Conservation (phyloP, 2,888 invertebrate species). For the Steinernema hermaphroditum region DNA sequence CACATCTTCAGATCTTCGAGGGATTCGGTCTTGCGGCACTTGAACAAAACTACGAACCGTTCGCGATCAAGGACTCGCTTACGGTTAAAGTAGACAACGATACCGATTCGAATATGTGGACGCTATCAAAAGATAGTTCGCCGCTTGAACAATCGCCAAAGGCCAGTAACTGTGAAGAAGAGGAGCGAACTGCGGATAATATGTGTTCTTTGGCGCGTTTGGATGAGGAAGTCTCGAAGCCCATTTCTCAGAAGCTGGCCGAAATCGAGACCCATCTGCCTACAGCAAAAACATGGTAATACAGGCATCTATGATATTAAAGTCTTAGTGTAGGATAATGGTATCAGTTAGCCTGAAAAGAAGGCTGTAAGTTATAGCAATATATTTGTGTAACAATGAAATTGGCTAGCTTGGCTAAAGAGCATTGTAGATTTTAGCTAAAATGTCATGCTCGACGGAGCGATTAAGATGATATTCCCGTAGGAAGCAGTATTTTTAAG, state of each 20-base stretch:
- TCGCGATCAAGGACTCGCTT: neutral
- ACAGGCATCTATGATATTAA: neutral
- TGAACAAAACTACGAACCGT: neutral
- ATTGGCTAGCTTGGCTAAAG: too few relatives aligned
- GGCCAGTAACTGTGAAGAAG: neutral
- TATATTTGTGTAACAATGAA: too few relatives aligned
- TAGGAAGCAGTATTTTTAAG: too few relatives aligned
- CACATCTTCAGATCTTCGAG: neutral
- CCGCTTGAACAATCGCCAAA: conserved; percentile 12
- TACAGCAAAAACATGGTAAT: neutral
- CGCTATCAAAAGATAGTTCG: conserved; percentile 15
- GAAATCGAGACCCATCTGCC: neutral
- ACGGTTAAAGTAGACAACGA: neutral
- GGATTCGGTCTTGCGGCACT: neutral
- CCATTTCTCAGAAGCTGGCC: neutral
- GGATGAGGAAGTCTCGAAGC: neutral
- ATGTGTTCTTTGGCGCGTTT: neutral
- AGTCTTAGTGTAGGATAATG: neutral
- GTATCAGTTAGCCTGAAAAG: too few relatives aligned
- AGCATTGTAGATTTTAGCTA: too few relatives aligned
- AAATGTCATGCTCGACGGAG: too few relatives aligned
- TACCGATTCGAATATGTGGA: neutral
- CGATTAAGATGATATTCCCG: too few relatives aligned
- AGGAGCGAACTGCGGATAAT: neutral
- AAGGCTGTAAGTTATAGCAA: too few relatives aligned